Base-by-base conservation (phyloP, 1,140 invertebrate species). In the Dufourea novaeangliae region DNA sequence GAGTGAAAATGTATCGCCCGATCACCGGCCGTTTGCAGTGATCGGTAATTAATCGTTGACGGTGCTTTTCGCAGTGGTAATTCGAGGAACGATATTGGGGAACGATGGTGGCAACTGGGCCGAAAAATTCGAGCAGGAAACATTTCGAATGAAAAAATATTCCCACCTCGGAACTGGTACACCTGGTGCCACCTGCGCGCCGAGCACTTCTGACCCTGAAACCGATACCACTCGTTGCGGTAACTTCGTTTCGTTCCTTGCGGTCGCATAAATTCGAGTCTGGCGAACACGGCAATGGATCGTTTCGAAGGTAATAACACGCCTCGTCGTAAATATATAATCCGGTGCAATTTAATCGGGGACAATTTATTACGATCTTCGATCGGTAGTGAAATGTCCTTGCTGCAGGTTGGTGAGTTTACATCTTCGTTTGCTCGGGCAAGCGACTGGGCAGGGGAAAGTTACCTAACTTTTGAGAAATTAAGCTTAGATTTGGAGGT, bases 251-350 rank as follows among this genome's bases (percentile, higher is more conserved):
- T 68, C 64, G 32, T 64, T 25, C 68, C 29, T 25, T 32, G 73
- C 39, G 73, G 64, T 75, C 73, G 73, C 52, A 75, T 75, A 75
- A 75, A 75, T 75, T 75, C 72, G 72, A 67, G 63, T 56, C 63
- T 68, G 63, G 72, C 72, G n/a, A 68, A 57, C n/a, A 32, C 37
- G 25, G 50, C 27, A 68, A 75, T 46, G 63, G 63, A 75, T 75
- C 72, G 63, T 75, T 57, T 39, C 50, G 27, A 63, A 11, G 20
- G 63, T 67, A 75, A 75, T 67, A 75, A 75, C 39, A 57, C 52
- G 11, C 52, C 57, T 14, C 6, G 37, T 2, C 68, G 57, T 39
- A 63, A 59, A 68, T 32, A 68, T 25, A 34, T 20, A 39, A 25
- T 22, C 52, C 7, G 17, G 25, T 20, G 34, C 22, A 37, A 37